Evolutionary conservation across 2,888 invertebrate species (phyloP), one percentile per base, ranked within the genome.

Genomic region (Meiosimyza decipiens): DNA sequence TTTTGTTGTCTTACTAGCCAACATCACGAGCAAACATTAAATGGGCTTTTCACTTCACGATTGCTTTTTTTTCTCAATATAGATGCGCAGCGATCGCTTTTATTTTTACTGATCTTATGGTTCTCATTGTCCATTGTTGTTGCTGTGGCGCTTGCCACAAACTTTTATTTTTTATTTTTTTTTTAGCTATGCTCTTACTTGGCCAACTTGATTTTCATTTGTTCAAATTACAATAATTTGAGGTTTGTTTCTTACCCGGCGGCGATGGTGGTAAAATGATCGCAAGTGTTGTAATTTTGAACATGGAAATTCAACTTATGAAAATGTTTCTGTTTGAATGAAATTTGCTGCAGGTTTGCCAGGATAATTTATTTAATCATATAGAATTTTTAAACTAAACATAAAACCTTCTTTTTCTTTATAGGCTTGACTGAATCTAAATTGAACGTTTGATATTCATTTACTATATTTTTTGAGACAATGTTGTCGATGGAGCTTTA

Each of bases 251-350:
- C 50, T 3, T 22, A 12, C 7, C 59, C 59, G 28, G 60, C 60
- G 59, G 68, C 68, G 60, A 51, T 63, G 28, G 54, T 47, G 54
- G 63, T 54, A 22, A 72, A 66, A 72, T 68, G 72, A 72, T 52
- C 68, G 72, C 72, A 72, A 72, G 72, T 72, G 71, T 71, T 71
- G 80, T 79, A 81, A 79, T 82, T 80, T 77, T 28, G 9, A 9
- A 40, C 9, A 7, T 28, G n/a, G 15, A 51, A 60, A 59, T 40
- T 40, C 40, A 40, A 40, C 40, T 40, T 40, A 40, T 40, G 40
- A 9, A 40, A 40, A 40, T 7, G 9, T 40, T 6, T 40, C 9
- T 40, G 9, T 40, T 6, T 1, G 28, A 28, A 28, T 28, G 28
- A 40, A 40, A 7, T 40, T 40, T 40, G 40, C 40, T 40, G 40